Conservation (phyloP, 2,113 vertebrate species). For the Dromiciops gliroides region DNA sequence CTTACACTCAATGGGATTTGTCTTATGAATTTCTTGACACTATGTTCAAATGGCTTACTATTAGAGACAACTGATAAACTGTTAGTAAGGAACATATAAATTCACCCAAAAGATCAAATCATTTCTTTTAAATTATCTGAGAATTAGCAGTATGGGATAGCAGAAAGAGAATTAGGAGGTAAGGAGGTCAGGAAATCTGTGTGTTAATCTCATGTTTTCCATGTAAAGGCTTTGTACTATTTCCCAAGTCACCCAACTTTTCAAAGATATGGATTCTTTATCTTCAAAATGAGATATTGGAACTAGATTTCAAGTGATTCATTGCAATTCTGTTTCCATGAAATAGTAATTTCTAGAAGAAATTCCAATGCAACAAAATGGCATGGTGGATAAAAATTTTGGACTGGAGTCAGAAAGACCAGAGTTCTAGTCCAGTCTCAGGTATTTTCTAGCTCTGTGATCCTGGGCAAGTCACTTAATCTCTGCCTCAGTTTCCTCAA, state of each 20-base stretch:
- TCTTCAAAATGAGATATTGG: background rate
- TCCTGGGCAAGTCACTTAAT: background rate
- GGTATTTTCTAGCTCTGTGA: background rate
- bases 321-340: background rate
- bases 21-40: background rate
- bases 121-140: slow-evolving; percentile 23
- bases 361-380: background rate
- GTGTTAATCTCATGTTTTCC: background rate
- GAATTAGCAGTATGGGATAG: background rate
- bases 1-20: background rate
- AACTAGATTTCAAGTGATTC: background rate
- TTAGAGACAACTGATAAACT: background rate
- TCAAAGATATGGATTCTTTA: background rate
- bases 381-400: background rate
- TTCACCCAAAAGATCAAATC: slow-evolving; percentile 23
- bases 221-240: background rate
- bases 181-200: background rate
- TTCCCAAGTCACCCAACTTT: background rate
- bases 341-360: background rate
- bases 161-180: background rate
- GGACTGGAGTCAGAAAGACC: background rate
- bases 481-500: background rate
- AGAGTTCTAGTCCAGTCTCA: background rate
- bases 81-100: background rate
- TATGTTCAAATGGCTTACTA: background rate